Conservation (phyloP, 2,888 invertebrate genomes). For the Mactromeris polynyma region DNA sequence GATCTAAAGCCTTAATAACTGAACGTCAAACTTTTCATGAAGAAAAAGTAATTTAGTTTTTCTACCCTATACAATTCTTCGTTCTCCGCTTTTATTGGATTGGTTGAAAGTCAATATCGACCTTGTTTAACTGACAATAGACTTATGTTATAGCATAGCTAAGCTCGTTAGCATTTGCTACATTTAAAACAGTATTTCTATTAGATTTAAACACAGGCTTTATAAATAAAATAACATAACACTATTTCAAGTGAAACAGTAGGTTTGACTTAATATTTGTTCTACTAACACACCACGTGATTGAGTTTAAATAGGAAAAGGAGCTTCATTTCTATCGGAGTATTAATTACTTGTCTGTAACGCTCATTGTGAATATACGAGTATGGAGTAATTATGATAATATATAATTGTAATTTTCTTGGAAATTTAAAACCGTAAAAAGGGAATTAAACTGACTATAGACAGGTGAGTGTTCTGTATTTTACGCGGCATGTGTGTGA, state of each 20-base stretch:
- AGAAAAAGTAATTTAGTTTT: slow-evolving; percentile 10
- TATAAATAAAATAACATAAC: neutral
- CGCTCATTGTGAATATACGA: neutral
- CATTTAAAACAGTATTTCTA: slow-evolving; percentile 14
- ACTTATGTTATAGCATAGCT: neutral
- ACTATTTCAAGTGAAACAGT: neutral
- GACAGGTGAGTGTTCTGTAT: too few species aligned
- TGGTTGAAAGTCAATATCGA: slow-evolving; percentile 35
- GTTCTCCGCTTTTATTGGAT: slow-evolving; percentile 21
- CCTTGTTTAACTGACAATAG: slow-evolving; percentile 12
- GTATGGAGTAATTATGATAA: neutral
- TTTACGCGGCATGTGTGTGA: too few species aligned
- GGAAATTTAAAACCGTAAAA: neutral
- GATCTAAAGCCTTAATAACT: neutral
- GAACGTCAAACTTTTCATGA: neutral
- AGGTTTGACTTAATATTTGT: neutral
- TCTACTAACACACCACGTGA: neutral
- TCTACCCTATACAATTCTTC: neutral
- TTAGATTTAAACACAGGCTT: slow-evolving; percentile 19
- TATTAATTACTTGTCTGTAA: neutral
- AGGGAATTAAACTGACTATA: too few species aligned
- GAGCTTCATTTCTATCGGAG: neutral
- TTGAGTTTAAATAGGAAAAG: neutral
- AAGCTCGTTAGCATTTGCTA: slow-evolving; percentile 35
- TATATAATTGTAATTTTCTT: neutral